phyloP scores from a whole-genome alignment of 64 coral and sea anemone genomes.

The Dendronephthya gigantea region DNA sequence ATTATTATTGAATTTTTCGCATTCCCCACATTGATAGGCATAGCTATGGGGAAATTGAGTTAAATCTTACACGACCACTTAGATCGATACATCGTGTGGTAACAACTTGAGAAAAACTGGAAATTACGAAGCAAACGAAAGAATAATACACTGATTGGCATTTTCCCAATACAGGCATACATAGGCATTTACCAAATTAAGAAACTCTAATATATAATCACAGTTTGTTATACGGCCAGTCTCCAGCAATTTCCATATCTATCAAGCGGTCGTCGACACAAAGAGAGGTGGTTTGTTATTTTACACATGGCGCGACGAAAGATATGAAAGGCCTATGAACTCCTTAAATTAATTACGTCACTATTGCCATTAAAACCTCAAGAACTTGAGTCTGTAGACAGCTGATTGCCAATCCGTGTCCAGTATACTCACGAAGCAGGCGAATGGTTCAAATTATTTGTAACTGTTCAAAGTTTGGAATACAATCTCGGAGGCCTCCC shows the following conservation, averaged over 20 bases:
- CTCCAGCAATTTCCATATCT: too few relatives aligned
- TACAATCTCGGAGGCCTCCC: background rate
- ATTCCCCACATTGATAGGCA: background rate
- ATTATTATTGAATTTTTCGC: background rate
- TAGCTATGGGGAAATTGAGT: background rate
- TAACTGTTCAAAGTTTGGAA: background rate
- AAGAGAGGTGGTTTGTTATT: background rate
- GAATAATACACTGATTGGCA: too few relatives aligned
- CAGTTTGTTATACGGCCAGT: too few relatives aligned
- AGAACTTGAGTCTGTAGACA: background rate
- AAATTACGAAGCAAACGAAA: too few relatives aligned
- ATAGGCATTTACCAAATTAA: too few relatives aligned
- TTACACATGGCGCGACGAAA: background rate
- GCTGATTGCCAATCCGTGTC: background rate
- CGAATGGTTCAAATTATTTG: background rate
- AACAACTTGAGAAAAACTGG: too few relatives aligned
- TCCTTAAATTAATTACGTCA: background rate
- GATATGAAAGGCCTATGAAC: background rate
- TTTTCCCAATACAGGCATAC: too few relatives aligned
- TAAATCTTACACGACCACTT: too few relatives aligned
- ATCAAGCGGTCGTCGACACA: too few relatives aligned
- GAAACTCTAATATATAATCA: too few relatives aligned
- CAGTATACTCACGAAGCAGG: background rate
- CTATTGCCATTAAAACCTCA: background rate
- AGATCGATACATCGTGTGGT: too few relatives aligned